Conservation (phyloP, 2,888 invertebrate genomes). For the Lutraria lutraria region DNA sequence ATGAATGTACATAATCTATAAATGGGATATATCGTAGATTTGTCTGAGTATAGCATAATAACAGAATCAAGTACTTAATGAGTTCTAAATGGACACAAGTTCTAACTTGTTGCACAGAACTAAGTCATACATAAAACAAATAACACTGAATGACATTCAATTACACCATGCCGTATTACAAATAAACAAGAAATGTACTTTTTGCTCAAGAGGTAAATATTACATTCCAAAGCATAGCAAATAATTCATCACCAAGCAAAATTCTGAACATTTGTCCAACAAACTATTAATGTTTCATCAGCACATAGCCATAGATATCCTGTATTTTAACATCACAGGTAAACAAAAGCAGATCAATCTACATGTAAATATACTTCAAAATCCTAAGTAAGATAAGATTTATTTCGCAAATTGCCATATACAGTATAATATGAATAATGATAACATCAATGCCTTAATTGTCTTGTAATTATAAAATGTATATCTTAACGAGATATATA, state of each 20-base stretch:
- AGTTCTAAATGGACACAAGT: neutral
- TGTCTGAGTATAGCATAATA: neutral
- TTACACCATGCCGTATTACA: neutral
- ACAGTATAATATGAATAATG: neutral
- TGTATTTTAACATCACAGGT: neutral
- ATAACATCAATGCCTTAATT: neutral
- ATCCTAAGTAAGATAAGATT: conserved; percentile 8
- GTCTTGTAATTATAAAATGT: neutral
- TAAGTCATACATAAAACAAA: neutral
- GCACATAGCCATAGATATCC: neutral
- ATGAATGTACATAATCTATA: conserved; percentile 5
- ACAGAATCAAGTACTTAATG: neutral
- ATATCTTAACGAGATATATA: neutral
- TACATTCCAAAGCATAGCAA: neutral
- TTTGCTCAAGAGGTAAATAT: neutral
- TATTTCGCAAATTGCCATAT: neutral
- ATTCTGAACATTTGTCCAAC: neutral
- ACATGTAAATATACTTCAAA: neutral
- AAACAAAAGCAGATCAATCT: neutral
- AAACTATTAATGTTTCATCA: neutral
- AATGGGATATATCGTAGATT: neutral
- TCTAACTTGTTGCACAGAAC: neutral
- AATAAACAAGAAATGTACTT: neutral
- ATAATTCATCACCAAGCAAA: neutral
- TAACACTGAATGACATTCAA: neutral